Evolutionary conservation across 2,797 vertebrate species (phyloP).

Genomic region (Yasuhikotakia modesta): DNA sequence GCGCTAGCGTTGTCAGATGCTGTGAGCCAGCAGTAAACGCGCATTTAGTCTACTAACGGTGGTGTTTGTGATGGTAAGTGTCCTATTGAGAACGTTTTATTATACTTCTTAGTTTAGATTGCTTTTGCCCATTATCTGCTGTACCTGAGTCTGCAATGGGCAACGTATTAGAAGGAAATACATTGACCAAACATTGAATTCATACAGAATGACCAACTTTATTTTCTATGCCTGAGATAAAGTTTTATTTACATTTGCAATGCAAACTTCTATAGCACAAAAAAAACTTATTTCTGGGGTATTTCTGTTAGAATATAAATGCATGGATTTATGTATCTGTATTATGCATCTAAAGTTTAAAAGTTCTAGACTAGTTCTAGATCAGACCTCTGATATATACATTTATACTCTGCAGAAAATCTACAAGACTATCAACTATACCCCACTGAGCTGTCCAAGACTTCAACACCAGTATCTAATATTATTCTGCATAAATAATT

Average conservation of each 20-base stretch:
- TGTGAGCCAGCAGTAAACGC: background rate
- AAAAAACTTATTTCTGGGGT: background rate
- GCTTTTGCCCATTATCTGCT: background rate
- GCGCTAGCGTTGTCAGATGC: conserved; percentile 41
- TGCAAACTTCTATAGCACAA: background rate
- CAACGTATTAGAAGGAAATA: background rate
- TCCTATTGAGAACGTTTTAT: background rate
- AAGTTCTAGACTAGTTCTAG: background rate
- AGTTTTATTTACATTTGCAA: background rate
- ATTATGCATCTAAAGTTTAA: background rate
- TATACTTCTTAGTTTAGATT: background rate
- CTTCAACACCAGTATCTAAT: background rate
- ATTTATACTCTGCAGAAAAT: conserved; percentile 10
- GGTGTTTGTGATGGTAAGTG: conserved; percentile 43
- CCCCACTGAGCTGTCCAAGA: background rate
- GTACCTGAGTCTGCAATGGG: background rate
- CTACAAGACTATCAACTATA: background rate
- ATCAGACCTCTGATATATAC: conserved; percentile 2
- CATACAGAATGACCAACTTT: background rate
- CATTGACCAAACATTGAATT: background rate
- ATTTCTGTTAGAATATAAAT: conserved; percentile 1
- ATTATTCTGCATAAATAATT: conserved; percentile 10
- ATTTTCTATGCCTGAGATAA: too few species aligned
- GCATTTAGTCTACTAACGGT: background rate
- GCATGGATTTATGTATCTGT: background rate